phyloP scores from a whole-genome alignment of 2,888 invertebrate genomes.

The Drosophila emarginata region DNA sequence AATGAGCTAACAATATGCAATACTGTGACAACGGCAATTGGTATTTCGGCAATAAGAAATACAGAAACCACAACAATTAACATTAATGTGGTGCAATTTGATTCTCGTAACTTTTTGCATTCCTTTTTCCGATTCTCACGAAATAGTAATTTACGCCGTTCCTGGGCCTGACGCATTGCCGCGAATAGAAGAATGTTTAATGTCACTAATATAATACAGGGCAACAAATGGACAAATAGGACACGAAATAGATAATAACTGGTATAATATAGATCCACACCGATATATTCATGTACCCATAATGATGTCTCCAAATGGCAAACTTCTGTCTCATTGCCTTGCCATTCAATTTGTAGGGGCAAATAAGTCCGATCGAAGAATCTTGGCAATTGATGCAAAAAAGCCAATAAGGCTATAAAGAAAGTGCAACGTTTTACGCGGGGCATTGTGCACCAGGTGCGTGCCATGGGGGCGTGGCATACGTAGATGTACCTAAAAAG shows the following conservation, averaged over 20 bases:
- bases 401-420: constrained; percentile 90
- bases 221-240: constrained; percentile 94
- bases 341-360: constrained; percentile 87
- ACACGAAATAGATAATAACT: constrained; percentile 93
- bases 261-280: constrained; percentile 90
- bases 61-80: constrained; percentile 93
- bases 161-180: constrained; percentile 92
- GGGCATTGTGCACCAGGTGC: constrained; percentile 89
- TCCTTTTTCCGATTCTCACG: constrained; percentile 90
- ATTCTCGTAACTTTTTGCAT: constrained; percentile 88
- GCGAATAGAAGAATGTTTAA: constrained; percentile 93
- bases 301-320: constrained; percentile 86
- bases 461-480: constrained; percentile 94
- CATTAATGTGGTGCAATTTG: constrained; percentile 94
- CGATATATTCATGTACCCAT: constrained; percentile 88
- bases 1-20: constrained; percentile 92
- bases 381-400: constrained; percentile 91
- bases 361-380: constrained; percentile 89
- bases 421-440: constrained; percentile 90
- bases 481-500: constrained; percentile 91
- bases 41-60: constrained; percentile 92
- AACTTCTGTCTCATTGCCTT: constrained; percentile 86
- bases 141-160: constrained; percentile 89
- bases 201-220: constrained; percentile 93
- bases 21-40: constrained; percentile 91